A percentile compares a stretch with the other conserved stretches of the same genome.
phyloP scores from a whole-genome alignment of 2,888 invertebrate species.

The Prosopocoilus inquinatus region DNA sequence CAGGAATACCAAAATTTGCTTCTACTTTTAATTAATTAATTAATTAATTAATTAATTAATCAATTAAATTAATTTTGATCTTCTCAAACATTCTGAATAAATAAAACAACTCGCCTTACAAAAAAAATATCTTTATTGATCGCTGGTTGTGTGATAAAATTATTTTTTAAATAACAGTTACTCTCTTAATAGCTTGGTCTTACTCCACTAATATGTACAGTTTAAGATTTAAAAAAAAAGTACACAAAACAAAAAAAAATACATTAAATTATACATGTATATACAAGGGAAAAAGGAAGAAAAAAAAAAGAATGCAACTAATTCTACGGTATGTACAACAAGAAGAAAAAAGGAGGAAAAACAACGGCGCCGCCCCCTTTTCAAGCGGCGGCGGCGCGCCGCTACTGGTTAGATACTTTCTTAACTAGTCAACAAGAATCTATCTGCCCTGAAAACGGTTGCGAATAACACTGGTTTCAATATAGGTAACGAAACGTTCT shows the following conservation, averaged over 20 bases:
- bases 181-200: conserved; percentile 14
- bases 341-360: background rate
- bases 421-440: conserved; percentile 20
- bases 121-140: conserved; percentile 17
- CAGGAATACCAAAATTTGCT: no score
- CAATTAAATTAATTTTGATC: no score
- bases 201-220: conserved; percentile 22
- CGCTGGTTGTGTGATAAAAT: conserved; percentile 21
- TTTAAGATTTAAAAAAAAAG: conserved; percentile 10
- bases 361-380: background rate
- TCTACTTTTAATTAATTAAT: background rate
- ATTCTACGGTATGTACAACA: conserved; percentile 10
- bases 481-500: conserved; percentile 33
- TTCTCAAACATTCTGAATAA: no score
- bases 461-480: conserved; percentile 27
- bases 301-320: conserved; percentile 1
- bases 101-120: conserved; percentile 4
- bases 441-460: conserved; percentile 13
- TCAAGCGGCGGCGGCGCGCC: conserved; percentile 1
- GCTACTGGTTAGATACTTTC: conserved; percentile 12
- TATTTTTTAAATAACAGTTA: conserved; percentile 27
- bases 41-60: background rate
- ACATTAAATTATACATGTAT: conserved; percentile 7
- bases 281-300: conserved; percentile 1
- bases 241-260: conserved; percentile 14